These are phyloP conservation scores for Selenia dentaria DNA, from an alignment of 2,888 invertebrate genomes.

Conservation along the genomic window DNA sequence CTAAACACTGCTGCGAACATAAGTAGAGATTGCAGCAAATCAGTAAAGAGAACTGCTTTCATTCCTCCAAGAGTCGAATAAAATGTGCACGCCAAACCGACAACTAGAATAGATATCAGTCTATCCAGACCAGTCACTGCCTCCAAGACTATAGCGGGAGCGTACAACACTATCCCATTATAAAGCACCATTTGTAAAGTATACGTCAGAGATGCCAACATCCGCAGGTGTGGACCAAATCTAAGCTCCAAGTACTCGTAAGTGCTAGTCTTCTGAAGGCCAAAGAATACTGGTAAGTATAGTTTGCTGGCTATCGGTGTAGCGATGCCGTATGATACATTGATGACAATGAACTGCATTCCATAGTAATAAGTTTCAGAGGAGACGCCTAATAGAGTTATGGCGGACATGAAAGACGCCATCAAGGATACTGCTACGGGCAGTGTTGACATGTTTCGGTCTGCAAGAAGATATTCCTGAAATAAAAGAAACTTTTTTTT, in stretches of 20 bases:
- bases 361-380: constrained; percentile 94
- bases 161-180: constrained; percentile 96
- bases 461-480: constrained; percentile 93
- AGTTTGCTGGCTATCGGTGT: constrained; percentile 91
- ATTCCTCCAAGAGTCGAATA: constrained; percentile 95
- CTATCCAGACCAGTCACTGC: constrained; percentile 92
- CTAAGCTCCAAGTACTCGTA: constrained; percentile 96
- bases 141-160: constrained; percentile 95
- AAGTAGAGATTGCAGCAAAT: constrained; percentile 92
- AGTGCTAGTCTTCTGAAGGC: constrained; percentile 92
- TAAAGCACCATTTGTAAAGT: constrained; percentile 95
- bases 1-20: constrained; percentile 94
- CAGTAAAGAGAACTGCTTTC: constrained; percentile 95
- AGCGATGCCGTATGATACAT: constrained; percentile 89
- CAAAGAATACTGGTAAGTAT: constrained; percentile 94
- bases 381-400: constrained; percentile 94
- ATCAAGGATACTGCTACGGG: constrained; percentile 95
- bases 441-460: constrained; percentile 90
- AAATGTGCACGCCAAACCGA: constrained; percentile 92
- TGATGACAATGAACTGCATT: constrained; percentile 91
- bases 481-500: constrained; percentile 34
- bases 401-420: constrained; percentile 97
- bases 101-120: constrained; percentile 88
- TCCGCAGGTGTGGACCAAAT: constrained; percentile 91
- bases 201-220: constrained; percentile 93